These are phyloP conservation scores for Xestia ashworthii DNA, from an alignment of 2,888 invertebrate species.

Conservation along the genomic window DNA sequence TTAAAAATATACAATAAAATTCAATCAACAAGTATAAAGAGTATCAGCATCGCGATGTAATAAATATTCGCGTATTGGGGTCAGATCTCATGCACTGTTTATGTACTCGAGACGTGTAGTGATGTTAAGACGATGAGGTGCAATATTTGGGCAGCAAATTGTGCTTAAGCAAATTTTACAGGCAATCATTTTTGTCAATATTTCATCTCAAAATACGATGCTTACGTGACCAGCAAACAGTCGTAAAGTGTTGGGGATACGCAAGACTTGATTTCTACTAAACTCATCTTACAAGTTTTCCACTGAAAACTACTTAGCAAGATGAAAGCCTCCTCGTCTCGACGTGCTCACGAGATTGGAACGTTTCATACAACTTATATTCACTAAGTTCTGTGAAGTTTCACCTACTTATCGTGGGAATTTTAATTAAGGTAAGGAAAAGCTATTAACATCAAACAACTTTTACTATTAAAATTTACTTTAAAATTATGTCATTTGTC, in stretches of 20 bases:
- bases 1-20: conserved; percentile 29
- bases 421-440: conserved; percentile 5
- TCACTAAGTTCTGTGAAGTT: conserved; percentile 19
- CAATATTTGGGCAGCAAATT: conserved; percentile 82
- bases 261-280: conserved; percentile 36
- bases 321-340: conserved; percentile 11
- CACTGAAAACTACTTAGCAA: conserved; percentile 40
- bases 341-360: conserved; percentile 7
- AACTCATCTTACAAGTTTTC: conserved; percentile 27
- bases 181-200: conserved; percentile 77
- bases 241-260: conserved; percentile 57
- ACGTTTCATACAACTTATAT: conserved; percentile 4
- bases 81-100: conserved; percentile 82
- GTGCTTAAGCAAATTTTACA: conserved; percentile 70
- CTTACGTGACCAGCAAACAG: conserved; percentile 64
- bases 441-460: not conserved
- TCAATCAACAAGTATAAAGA: conserved; percentile 66
- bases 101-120: conserved; percentile 77
- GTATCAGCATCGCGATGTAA: conserved; percentile 73
- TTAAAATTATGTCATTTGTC: not conserved
- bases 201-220: conserved; percentile 70
- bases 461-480: not conserved
- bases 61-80: conserved; percentile 84
- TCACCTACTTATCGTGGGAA: not conserved
- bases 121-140: conserved; percentile 79